Conservation (phyloP, 2,113 vertebrate genomes). For the Chionomys nivalis region DNA sequence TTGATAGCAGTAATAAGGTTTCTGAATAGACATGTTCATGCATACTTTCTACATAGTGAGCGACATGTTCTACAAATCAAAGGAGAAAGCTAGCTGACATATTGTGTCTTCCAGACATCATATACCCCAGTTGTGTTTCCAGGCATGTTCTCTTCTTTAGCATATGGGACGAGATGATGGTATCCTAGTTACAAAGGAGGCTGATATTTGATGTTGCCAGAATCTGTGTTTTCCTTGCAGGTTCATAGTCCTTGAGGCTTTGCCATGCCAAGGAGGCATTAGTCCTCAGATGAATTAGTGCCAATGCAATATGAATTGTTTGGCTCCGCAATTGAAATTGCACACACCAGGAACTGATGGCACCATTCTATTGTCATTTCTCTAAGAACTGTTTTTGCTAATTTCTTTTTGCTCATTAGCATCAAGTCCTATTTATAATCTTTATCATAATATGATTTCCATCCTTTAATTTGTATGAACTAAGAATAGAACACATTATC, state of each 20-base stretch:
- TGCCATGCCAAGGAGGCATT: neutral
- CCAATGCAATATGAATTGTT: neutral
- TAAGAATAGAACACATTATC: slow-evolving; percentile 48
- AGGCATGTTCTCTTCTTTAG: slow-evolving; percentile 36
- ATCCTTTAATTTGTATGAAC: slow-evolving; percentile 36
- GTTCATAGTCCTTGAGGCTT: neutral
- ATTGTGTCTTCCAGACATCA: neutral
- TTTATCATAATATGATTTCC: slow-evolving; percentile 24
- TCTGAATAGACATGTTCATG: neutral
- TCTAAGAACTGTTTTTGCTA: slow-evolving; percentile 12
- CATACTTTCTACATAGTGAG: neutral
- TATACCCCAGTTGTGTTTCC: slow-evolving; percentile 11
- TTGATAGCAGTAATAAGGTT: slow-evolving; percentile 22
- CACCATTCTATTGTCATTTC: neutral
- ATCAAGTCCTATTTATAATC: slow-evolving; percentile 40
- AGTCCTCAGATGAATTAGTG: slow-evolving; percentile 7
- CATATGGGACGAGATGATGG: neutral
- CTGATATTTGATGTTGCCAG: slow-evolving; percentile 40
- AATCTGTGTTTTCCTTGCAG: neutral
- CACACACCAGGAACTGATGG: neutral
- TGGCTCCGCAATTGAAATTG: neutral
- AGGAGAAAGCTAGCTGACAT: neutral
- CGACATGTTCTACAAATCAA: slow-evolving; percentile 1
- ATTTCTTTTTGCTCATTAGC: slow-evolving; percentile 26
- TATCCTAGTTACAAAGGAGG: slow-evolving; percentile 10